Evolutionary conservation across 2,888 invertebrate genomes (phyloP).

Genomic region (Agrochola litura): DNA sequence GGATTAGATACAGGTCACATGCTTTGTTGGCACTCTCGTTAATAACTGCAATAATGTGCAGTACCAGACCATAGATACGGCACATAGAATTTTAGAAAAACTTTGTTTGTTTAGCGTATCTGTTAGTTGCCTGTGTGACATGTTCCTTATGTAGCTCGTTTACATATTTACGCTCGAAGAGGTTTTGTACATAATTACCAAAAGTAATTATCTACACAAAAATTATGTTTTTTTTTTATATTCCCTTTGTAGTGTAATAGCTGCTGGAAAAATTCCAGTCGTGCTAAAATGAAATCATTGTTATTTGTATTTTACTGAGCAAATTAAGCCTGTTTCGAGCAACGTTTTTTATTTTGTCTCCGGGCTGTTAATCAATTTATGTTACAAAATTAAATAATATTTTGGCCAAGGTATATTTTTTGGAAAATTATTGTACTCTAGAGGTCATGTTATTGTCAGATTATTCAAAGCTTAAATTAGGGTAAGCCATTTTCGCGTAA

Average conservation of each 20-base stretch:
- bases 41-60: not conserved
- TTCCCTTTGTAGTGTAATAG: not conserved
- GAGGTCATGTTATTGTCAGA: conserved; percentile 7
- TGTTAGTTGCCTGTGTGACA: not conserved
- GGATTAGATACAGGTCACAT: not conserved
- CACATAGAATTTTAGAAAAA: not conserved
- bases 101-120: too few species aligned
- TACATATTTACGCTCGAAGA: not conserved
- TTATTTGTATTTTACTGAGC: not conserved
- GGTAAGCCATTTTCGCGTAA: conserved; percentile 25
- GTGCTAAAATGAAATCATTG: conserved; percentile 1
- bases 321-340: not conserved
- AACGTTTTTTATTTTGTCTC: not conserved
- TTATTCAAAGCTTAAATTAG: conserved; percentile 34
- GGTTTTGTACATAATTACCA: not conserved
- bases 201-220: not conserved
- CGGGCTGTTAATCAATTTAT: conserved; percentile 4
- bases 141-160: not conserved
- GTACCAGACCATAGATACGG: too few species aligned
- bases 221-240: not conserved
- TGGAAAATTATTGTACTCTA: conserved; percentile 5
- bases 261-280: not conserved
- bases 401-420: not conserved
- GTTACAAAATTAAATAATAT: not conserved
- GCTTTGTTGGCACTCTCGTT: conserved; percentile 6